Evolutionary conservation across 2,113 vertebrate genomes (phyloP).

Genomic region (Pampusana beccarii): DNA sequence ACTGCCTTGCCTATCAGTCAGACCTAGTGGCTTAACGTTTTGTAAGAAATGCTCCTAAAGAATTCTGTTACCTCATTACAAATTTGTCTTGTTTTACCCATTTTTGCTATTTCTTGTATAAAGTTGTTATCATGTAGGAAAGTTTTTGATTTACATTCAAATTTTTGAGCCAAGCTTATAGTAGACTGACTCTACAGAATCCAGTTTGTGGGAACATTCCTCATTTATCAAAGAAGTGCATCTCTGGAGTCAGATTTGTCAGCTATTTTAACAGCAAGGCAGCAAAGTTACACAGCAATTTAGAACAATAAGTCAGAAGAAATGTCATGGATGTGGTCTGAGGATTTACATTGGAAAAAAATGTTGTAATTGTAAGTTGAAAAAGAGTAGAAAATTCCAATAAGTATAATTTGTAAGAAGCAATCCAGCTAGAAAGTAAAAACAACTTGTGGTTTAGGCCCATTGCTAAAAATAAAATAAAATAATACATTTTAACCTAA

Average conservation of each 20-base stretch:
- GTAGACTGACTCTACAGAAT: background rate
- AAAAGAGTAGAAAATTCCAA: background rate
- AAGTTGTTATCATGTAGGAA: background rate
- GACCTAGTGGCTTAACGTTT: background rate
- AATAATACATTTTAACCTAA: background rate
- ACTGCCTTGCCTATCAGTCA: background rate
- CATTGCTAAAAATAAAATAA: background rate
- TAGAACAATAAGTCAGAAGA: background rate
- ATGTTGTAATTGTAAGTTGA: background rate
- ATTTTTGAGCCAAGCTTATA: background rate
- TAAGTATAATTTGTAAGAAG: background rate
- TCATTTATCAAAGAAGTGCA: background rate
- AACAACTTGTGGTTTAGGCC: background rate
- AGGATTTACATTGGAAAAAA: background rate
- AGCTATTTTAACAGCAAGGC: background rate
- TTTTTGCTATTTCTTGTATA: background rate
- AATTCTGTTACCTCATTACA: background rate
- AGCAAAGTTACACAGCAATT: background rate
- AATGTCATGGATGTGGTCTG: background rate
- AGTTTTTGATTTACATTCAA: background rate
- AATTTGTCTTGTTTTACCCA: background rate
- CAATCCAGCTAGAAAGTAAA: background rate
- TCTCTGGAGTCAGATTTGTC: background rate
- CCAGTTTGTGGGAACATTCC: background rate
- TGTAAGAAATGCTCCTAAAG: background rate